Evolutionary conservation across 2,888 invertebrate genomes (phyloP).

Genomic region (Orthosia gracilis): DNA sequence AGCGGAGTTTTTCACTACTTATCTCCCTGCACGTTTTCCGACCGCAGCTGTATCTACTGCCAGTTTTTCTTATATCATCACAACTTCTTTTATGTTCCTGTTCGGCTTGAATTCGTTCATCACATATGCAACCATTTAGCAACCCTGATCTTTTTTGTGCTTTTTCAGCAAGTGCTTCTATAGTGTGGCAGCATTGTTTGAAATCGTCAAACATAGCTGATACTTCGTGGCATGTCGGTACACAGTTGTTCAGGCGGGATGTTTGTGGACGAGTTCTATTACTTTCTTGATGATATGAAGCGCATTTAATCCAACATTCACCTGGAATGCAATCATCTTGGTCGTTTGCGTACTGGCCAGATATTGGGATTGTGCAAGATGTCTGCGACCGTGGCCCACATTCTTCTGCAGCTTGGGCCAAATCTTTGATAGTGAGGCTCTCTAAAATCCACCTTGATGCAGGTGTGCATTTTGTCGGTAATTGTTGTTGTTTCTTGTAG

Average conservation of each 20-base stretch:
- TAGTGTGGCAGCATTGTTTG: constrained; percentile 4
- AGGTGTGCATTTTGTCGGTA: not conserved
- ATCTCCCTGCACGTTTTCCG: not conserved
- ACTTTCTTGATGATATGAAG: not conserved
- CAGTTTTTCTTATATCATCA: not conserved
- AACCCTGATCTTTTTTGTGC: constrained; percentile 11
- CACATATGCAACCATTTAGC: not conserved
- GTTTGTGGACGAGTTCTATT: not conserved
- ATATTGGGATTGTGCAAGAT: not conserved
- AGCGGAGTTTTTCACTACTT: not conserved
- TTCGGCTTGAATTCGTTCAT: constrained; percentile 1
- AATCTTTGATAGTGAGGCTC: constrained; percentile 10
- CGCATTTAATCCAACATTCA: not conserved
- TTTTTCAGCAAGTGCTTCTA: constrained; percentile 18
- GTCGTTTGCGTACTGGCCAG: not conserved
- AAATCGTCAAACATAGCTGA: constrained; percentile 20
- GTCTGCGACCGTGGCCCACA: not conserved
- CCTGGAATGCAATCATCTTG: constrained; percentile 6
- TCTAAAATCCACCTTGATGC: constrained; percentile 7
- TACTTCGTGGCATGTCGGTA: constrained; percentile 12
- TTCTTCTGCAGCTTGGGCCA: not conserved
- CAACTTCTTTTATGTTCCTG: not conserved
- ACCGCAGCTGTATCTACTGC: not conserved
- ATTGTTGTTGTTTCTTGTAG: constrained; percentile 8
- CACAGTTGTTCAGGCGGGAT: not conserved